phyloP scores from a whole-genome alignment of 2,113 vertebrate genomes.

The Calypte anna region DNA sequence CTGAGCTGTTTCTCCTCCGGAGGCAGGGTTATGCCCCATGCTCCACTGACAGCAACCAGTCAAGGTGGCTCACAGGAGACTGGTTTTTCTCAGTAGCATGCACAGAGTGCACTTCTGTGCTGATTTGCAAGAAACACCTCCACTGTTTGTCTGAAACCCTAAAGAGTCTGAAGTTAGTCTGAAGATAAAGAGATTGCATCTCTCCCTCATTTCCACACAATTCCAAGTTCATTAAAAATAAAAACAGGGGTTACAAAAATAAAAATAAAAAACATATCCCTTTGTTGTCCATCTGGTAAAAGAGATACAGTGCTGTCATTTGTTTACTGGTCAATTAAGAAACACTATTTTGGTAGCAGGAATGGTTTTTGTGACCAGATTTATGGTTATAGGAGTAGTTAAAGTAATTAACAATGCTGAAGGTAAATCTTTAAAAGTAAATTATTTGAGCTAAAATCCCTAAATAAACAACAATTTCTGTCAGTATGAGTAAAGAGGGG shows the following conservation, averaged over 20 bases:
- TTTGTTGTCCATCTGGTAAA: not conserved
- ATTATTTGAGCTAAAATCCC: not conserved
- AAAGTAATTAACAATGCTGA: not conserved
- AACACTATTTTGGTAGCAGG: not conserved
- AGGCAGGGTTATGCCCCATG: accelerated
- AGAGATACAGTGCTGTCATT: not conserved
- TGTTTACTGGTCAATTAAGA: not conserved
- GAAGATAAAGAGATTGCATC: accelerated
- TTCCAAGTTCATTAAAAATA: not conserved
- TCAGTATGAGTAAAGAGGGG: not conserved
- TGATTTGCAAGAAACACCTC: not conserved
- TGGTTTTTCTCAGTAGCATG: not conserved
- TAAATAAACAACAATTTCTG: not conserved
- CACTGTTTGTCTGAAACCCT: not conserved
- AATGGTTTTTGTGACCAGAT: not conserved
- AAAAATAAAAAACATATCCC: not conserved
- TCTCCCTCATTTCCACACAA: not conserved
- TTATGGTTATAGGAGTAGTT: not conserved
- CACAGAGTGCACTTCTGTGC: not conserved
- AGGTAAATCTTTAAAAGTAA: not conserved
- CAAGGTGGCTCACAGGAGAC: accelerated
- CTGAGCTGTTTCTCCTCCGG: not conserved
- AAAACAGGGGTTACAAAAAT: not conserved
- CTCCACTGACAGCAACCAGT: accelerated
- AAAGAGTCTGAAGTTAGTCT: not conserved